Evolutionary conservation across 2,113 vertebrate genomes (phyloP).

Genomic region (Gallinago undulata): DNA sequence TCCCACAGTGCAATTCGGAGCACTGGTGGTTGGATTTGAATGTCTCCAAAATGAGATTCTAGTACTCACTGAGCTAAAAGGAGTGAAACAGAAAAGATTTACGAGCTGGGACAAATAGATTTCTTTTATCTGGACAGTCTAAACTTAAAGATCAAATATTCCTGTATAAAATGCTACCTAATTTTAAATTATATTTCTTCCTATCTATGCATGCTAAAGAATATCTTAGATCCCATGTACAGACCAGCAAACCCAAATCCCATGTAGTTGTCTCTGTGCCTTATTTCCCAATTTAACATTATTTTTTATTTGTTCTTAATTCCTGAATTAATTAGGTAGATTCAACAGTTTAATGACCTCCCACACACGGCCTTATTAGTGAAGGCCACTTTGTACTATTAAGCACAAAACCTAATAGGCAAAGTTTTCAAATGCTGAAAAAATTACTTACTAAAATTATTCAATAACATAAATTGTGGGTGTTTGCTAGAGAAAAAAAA

Average conservation of each 20-base stretch:
- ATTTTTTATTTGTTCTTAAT: background rate
- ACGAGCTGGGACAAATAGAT: background rate
- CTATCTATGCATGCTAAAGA: background rate
- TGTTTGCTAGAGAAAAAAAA: background rate
- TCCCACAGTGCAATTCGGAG: background rate
- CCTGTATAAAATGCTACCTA: background rate
- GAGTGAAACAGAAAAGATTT: background rate
- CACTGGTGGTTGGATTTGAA: slow-evolving; percentile 9
- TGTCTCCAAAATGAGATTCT: slow-evolving; percentile 1
- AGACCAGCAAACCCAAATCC: background rate
- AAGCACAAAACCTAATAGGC: background rate
- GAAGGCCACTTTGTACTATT: background rate
- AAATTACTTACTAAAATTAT: background rate
- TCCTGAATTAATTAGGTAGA: background rate
- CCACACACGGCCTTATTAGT: background rate
- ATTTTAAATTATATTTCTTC: background rate
- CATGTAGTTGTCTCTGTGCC: background rate
- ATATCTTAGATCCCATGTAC: background rate
- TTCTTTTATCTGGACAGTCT: background rate
- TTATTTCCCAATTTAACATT: background rate
- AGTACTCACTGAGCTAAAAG: slow-evolving; percentile 6
- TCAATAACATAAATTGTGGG: background rate
- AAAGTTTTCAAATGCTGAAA: background rate
- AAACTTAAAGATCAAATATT: background rate
- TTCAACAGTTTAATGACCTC: background rate